phyloP scores from a whole-genome alignment of 2,888 invertebrate species.

The Mesorhabditis spiculigera region DNA sequence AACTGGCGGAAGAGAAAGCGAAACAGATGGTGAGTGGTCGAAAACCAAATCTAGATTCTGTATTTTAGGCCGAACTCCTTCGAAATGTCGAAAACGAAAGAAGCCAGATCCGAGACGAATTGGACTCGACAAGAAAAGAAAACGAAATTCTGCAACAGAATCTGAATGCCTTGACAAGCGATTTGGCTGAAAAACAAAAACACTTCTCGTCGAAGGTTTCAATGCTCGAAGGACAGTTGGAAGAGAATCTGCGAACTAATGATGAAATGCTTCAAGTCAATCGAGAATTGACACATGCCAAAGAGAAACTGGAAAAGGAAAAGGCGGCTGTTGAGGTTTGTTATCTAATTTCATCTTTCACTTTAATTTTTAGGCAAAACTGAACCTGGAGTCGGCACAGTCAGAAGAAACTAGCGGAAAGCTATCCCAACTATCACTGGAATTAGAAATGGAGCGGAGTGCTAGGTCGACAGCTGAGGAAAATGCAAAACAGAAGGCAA shows the following conservation, averaged over 20 bases:
- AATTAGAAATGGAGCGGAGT: too few species aligned
- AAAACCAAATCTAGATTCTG: background rate
- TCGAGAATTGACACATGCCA: conserved; percentile 13
- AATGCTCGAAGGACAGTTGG: conserved; percentile 23
- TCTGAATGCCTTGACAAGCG: conserved; percentile 12
- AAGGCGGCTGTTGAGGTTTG: conserved; percentile 15
- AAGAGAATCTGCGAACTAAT: conserved; percentile 37
- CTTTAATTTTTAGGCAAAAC: background rate
- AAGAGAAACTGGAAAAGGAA: conserved; percentile 22
- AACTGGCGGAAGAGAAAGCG: conserved; percentile 50
- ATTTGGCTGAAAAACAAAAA: conserved; percentile 2
- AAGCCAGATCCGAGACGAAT: conserved; percentile 20
- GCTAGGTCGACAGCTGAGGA: too few species aligned
- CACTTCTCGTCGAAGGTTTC: background rate
- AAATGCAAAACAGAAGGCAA: too few species aligned
- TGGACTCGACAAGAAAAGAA: conserved; percentile 16
- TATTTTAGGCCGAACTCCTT: conserved; percentile 2
- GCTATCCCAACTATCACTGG: too few species aligned
- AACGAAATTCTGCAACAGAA: conserved; percentile 18
- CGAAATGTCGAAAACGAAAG: conserved; percentile 27
- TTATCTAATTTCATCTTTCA: background rate
- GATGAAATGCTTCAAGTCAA: conserved; percentile 18
- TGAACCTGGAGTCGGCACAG: background rate
- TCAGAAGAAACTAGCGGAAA: background rate
- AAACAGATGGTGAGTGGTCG: conserved; percentile 39